Base-by-base conservation (phyloP, 2,113 vertebrate genomes). In the Hemibagrus wyckioides region DNA sequence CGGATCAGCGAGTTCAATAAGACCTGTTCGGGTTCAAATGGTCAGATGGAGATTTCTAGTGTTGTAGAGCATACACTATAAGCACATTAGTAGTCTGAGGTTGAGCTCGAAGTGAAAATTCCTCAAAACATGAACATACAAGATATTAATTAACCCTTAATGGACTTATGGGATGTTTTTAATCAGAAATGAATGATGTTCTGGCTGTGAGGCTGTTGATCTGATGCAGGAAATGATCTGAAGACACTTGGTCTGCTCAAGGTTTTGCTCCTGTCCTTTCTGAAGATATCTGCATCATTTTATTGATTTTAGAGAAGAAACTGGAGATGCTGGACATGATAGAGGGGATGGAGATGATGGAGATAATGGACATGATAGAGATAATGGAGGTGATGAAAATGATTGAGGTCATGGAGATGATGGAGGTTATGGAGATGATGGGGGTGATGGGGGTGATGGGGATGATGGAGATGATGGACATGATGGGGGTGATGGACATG, bases 211-310 rank as follows among this genome's bases (percentile, higher is more conserved):
- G 77, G n/a, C 77, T 54, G 50, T 73, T 3, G n/a, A n/a, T n/a
- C n/a, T n/a, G 84, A 88, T 90, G 91, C 90, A 82, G 89, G 89
- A 90, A 92, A 91, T 89, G 84, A 82, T 90, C 80, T 83, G 85
- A 76, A 57, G 86, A 80, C 87, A 82, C 63, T 39, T 88, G 86
- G 80, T 56, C 89, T 86, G 67, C 76, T 83, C n/a, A 79, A 85
- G 52, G 65, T 52, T 73, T 81, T 89, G 81, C 79, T 76, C 76
- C 19, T 80, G 83, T 92, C 90, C 90, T 88, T 52, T 82, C 52
- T 65, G 61, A 59, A 76, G 30, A 83, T 54, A 79, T 71, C 75
- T 82, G 73, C 88, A 88, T 83, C 85, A 84, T 39, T 33, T 41
- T 61, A 88, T 89, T 87, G 89, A 91, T 88, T 90, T 89, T 83